Evolutionary conservation across 1,140 invertebrate genomes (phyloP).

Genomic region (Drosophila nigrodunni): DNA sequence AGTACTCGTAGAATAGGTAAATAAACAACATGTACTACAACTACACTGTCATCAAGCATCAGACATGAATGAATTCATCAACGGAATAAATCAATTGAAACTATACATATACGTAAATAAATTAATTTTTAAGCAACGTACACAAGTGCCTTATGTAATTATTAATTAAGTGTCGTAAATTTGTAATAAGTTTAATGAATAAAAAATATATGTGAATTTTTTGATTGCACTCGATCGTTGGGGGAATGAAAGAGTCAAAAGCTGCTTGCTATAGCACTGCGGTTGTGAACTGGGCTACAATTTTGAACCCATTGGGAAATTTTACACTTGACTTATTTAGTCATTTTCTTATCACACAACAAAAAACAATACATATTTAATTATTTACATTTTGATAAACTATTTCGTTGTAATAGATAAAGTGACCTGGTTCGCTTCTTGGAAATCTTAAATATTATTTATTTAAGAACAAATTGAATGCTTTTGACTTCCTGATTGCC

Average conservation of each 20-base stretch:
- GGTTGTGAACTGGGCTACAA: slow-evolving; percentile 37
- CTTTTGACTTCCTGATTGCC: not conserved
- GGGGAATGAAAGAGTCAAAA: not conserved
- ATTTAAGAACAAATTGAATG: not conserved
- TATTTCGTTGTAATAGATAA: not conserved
- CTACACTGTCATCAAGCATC: slow-evolving; percentile 58
- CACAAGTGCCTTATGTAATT: slow-evolving; percentile 26
- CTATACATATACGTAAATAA: slow-evolving; percentile 6
- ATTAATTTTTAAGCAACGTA: slow-evolving; percentile 14
- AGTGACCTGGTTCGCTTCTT: no score
- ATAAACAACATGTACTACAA: slow-evolving; percentile 20
- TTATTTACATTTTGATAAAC: slow-evolving; percentile 2
- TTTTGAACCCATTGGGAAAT: not conserved
- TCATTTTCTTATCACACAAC: not conserved
- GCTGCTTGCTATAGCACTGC: slow-evolving; percentile 18
- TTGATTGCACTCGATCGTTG: slow-evolving; percentile 5
- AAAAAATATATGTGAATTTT: not conserved
- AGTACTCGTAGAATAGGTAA: slow-evolving; percentile 23
- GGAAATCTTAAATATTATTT: not conserved
- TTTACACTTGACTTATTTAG: not conserved
- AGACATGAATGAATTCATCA: slow-evolving; percentile 25
- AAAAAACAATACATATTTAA: not conserved
- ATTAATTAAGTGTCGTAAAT: slow-evolving; percentile 8
- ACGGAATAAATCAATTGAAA: slow-evolving; percentile 5
- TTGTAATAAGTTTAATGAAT: slow-evolving; percentile 12